These are phyloP conservation scores for Bombyx huttoni DNA, from an alignment of 2,888 invertebrate genomes.

Conservation along the genomic window DNA sequence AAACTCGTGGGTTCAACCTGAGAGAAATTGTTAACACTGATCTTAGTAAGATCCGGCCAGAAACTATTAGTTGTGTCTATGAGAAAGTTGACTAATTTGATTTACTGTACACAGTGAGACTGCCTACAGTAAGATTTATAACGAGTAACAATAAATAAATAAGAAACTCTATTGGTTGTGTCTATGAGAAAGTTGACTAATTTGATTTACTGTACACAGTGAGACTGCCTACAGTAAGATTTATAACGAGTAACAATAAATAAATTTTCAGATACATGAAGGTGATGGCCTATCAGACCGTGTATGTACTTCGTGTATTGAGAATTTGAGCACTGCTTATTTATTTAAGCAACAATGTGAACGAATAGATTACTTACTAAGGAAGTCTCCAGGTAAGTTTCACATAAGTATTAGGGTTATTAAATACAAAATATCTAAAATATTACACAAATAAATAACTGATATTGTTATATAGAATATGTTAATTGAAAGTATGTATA, in stretches of 20 bases:
- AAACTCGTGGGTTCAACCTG: too few relatives aligned
- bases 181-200: too few relatives aligned
- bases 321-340: constrained; percentile 59
- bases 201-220: background rate
- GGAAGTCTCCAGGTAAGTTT: constrained; percentile 42
- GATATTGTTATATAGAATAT: too few relatives aligned
- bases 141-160: background rate
- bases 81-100: background rate
- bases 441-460: too few relatives aligned
- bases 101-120: background rate
- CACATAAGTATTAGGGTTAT: too few relatives aligned
- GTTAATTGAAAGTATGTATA: too few relatives aligned
- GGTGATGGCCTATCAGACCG: constrained; percentile 58
- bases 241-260: background rate
- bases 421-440: too few relatives aligned
- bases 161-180: too few relatives aligned
- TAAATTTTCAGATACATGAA: constrained; percentile 46
- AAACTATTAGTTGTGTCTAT: too few relatives aligned
- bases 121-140: background rate
- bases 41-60: too few relatives aligned
- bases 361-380: constrained; percentile 42
- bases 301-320: constrained; percentile 58
- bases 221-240: background rate
- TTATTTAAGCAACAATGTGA: constrained; percentile 63
- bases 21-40: too few relatives aligned